phyloP scores from a whole-genome alignment of 2,888 invertebrate species.

The Eristalinus aeneus region DNA sequence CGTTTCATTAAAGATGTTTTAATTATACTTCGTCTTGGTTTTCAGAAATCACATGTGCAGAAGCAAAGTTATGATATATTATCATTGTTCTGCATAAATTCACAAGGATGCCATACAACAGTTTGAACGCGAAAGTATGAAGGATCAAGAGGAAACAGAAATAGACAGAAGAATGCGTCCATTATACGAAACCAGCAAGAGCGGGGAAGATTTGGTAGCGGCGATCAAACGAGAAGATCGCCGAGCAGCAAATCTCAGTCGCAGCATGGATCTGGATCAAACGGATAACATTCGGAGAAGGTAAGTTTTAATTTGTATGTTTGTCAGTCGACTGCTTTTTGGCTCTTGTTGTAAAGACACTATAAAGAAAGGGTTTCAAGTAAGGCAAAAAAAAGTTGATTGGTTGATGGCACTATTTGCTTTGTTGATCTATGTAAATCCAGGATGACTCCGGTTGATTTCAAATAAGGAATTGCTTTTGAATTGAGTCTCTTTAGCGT shows the following conservation, averaged over 20 bases:
- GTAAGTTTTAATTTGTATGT: constrained; percentile 72
- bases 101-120: constrained; percentile 4
- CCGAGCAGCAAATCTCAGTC: constrained; percentile 77
- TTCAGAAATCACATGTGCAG: not conserved
- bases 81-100: not conserved
- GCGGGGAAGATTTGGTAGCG: constrained; percentile 79
- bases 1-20: not conserved
- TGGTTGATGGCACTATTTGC: no score
- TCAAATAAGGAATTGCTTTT: no score
- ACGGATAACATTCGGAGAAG: constrained; percentile 78
- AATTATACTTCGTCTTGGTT: not conserved
- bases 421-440: no score
- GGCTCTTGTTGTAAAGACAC: no score
- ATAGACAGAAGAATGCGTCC: constrained; percentile 77
- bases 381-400: no score
- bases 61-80: not conserved
- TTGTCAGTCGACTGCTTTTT: not conserved
- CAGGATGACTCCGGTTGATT: no score
- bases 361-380: no score
- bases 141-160: not conserved
- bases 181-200: constrained; percentile 78
- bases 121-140: not conserved
- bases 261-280: constrained; percentile 77
- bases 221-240: constrained; percentile 74
- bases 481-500: no score